Evolutionary conservation across 1,140 invertebrate genomes (phyloP), one percentile per base, ranked within the genome.

Genomic region (Drosophila ercepeae): DNA sequence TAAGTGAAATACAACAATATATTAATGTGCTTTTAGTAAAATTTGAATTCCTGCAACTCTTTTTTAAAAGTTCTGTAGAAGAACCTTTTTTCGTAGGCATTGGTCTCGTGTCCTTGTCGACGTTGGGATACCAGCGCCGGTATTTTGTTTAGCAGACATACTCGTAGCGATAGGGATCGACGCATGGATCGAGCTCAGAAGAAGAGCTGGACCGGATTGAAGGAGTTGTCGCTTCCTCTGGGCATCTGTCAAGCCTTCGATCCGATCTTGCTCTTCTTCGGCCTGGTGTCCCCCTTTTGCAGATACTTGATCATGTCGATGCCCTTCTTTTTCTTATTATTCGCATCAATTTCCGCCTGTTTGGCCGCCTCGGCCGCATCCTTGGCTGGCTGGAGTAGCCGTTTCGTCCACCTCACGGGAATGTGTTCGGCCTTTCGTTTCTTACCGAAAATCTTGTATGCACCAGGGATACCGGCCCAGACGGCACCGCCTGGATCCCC

Each of bases 301-400:
- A 77, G 19, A 29, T 75, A 78, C 11, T 65, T 52, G n/a, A 78
- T 57, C 71, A 79, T 81, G 2, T 81, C 21, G 5, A 21, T 9
- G 14, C 48, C 32, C 32, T 45, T 59, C 23, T 71, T 71, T 13
- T 41, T 49, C 4, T 48, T 8, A 0, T 19, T 44, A 0, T 4
- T 0, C 6, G 53, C 45, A 11, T 68, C 51, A n/a, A 19, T 14
- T 8, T 42, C 11, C 2, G 29, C 25, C 7, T 19, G 18, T 1
- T 23, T 16, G 9, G 52, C 53, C 8, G 70, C 65, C 18, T 25
- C 58, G 9, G 54, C 63, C 1, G 51, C 52, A 0, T 57, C 46
- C 32, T 67, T 14, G 1, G 34, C 50, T 0, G 50, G 4, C 11
- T 69, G 69, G 1, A 16, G 9, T 6, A 68, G 54, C 1, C 78